These are phyloP conservation scores for Tragelaphus strepsiceros DNA, from an alignment of 2,113 vertebrate genomes.

Conservation along the genomic window DNA sequence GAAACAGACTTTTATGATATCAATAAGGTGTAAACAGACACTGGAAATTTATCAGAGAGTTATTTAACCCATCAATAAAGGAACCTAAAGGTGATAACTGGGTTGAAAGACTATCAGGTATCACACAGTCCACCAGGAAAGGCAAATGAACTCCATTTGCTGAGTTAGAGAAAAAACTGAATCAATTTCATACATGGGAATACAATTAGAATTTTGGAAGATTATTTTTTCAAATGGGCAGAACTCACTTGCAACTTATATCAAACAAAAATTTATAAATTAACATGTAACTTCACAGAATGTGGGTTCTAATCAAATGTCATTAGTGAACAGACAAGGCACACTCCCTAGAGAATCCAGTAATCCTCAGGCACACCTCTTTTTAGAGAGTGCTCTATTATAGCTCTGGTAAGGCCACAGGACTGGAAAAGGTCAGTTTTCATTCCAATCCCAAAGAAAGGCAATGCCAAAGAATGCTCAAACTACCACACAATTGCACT, in stretches of 20 bases:
- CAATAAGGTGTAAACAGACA: not conserved
- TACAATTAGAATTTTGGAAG: not conserved
- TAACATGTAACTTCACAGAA: not conserved
- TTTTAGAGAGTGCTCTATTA: not conserved
- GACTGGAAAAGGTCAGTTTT: no score
- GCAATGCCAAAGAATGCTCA: no score
- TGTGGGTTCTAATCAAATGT: not conserved
- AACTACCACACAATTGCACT: no score
- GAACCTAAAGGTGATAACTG: not conserved
- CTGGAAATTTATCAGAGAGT: not conserved
- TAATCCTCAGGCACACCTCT: not conserved
- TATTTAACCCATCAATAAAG: not conserved
- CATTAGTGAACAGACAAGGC: not conserved
- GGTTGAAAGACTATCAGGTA: not conserved
- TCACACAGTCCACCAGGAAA: not conserved
- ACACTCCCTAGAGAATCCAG: not conserved
- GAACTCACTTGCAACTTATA: not conserved
- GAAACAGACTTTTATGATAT: not conserved
- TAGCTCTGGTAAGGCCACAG: not conserved
- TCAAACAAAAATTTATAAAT: not conserved
- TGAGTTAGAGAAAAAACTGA: not conserved
- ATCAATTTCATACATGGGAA: not conserved
- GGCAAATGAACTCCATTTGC: not conserved
- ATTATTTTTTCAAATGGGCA: not conserved
- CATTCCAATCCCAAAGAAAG: no score